phyloP scores from a whole-genome alignment of 2,888 invertebrate genomes.

The Augiades crinisus region DNA sequence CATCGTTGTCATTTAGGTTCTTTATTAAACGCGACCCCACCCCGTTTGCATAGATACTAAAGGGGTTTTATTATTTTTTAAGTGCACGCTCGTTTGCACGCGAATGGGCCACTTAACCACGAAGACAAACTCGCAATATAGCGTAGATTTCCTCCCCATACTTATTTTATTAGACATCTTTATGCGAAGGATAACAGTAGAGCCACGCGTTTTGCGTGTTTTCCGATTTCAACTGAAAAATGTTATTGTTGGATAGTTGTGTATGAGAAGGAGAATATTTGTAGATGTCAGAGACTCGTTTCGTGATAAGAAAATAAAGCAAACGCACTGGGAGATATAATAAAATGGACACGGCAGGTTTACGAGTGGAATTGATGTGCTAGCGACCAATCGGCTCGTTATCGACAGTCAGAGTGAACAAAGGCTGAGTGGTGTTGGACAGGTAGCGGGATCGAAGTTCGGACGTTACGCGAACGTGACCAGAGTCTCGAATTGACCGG shows the following conservation, averaged over 20 bases:
- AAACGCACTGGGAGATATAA: slow-evolving; percentile 41
- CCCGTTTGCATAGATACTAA: slow-evolving; percentile 50
- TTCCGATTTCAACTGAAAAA: slow-evolving; percentile 48
- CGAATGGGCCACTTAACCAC: slow-evolving; percentile 82
- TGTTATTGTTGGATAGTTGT: slow-evolving; percentile 24
- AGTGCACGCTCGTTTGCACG: slow-evolving; percentile 81
- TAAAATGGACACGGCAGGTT: slow-evolving; percentile 52
- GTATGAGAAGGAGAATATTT: slow-evolving; percentile 34
- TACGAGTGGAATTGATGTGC: slow-evolving; percentile 50
- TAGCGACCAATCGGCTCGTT: slow-evolving; percentile 49
- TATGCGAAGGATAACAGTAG: slow-evolving; percentile 70
- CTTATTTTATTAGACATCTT: slow-evolving; percentile 67
- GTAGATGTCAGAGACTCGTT: not conserved
- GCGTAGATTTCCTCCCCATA: slow-evolving; percentile 56
- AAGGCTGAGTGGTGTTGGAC: slow-evolving; percentile 35
- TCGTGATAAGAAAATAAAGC: slow-evolving; percentile 8
- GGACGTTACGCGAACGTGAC: slow-evolving; percentile 63
- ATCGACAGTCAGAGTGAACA: slow-evolving; percentile 40
- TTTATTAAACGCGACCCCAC: slow-evolving; percentile 30
- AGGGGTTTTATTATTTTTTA: slow-evolving; percentile 79
- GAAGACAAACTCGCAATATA: slow-evolving; percentile 62
- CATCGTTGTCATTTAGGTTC: slow-evolving; percentile 23
- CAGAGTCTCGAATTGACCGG: slow-evolving; percentile 34
- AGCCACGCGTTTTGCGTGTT: slow-evolving; percentile 76
- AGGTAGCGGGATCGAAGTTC: slow-evolving; percentile 52